Evolutionary conservation across 2,888 invertebrate genomes (phyloP), one percentile per base, ranked within the genome.

Genomic region (Leptothorax acervorum): DNA sequence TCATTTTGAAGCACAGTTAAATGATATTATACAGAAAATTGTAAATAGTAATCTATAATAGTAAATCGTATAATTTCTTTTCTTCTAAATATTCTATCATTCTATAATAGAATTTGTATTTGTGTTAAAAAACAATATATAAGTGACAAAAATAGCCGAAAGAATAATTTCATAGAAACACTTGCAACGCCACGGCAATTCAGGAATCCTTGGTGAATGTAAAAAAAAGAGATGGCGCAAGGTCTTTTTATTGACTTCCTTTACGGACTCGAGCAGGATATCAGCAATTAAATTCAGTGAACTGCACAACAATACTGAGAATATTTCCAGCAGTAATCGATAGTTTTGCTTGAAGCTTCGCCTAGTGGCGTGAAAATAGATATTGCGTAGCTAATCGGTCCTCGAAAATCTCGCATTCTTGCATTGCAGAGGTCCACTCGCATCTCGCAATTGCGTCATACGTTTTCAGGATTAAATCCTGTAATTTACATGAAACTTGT

Each of bases 271-370:
- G 2, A 86, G 82, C 93, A 92, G 94, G 94, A 94, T 94, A 94
- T 94, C 92, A 92, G 91, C 92, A 89, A 93, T 94, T 94, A 94
- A 91, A 91, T 91, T 89, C 89, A 90, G 86, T 90, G 86, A 92
- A 91, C 90, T 93, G 93, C 90, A 91, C 88, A 92, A 94, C 94
- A 94, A 94, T 94, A 92, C 93, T 94, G 94, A 92, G 93, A 94
- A 94, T 92, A 92, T 92, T 89, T 90, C 86, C 84, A 85, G 89
- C 88, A 76, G 84, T 87, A 82, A 86, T 55, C 81, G 79, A 83
- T 78, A 84, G 81, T 79, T 83, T 87, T 86, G 45, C 31, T 48
- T 51, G 66, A 68, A 48, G 15, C 45, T 74, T 86, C 39, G 15
- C 31, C 48, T 48, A 73, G 4, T 28, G 45, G 35, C 23, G 45